These are phyloP conservation scores for Melanitta fusca DNA, from an alignment of 2,797 vertebrate genomes.

Conservation along the genomic window DNA sequence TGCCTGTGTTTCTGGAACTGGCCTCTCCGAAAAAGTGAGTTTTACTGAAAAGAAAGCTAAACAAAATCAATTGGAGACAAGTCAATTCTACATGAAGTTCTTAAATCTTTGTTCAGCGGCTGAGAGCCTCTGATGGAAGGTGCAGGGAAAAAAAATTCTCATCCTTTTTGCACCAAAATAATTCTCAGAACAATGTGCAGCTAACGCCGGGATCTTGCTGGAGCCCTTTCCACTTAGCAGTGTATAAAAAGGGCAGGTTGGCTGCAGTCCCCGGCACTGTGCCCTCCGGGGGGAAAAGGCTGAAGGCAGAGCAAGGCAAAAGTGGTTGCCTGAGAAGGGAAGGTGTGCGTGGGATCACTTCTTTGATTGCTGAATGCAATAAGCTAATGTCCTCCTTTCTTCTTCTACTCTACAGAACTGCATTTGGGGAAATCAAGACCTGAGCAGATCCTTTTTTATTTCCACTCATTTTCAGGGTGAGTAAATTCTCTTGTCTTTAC, in stretches of 20 bases:
- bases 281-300: not conserved
- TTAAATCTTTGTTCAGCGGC: not conserved
- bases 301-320: not conserved
- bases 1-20: not conserved
- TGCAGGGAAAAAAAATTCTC: not conserved
- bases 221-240: not conserved
- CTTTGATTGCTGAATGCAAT: not conserved
- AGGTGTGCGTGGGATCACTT: not conserved
- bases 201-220: not conserved
- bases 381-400: not conserved
- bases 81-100: not conserved
- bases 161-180: not conserved
- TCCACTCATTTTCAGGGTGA: slow-evolving; percentile 61
- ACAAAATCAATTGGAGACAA: not conserved
- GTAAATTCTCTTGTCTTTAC: slow-evolving; percentile 48
- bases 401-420: not conserved
- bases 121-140: not conserved
- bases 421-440: not conserved
- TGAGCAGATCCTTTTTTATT: not conserved
- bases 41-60: not conserved
- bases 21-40: not conserved
- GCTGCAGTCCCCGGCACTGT: not conserved
- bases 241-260: not conserved
- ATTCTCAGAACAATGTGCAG: not conserved
- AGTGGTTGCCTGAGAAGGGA: not conserved